A percentile compares a stretch with the other conserved stretches of the same genome.
These are phyloP conservation scores for Romanogobio albipinnatus DNA, from an alignment of 2,113 vertebrate genomes.

Conservation along the genomic window DNA sequence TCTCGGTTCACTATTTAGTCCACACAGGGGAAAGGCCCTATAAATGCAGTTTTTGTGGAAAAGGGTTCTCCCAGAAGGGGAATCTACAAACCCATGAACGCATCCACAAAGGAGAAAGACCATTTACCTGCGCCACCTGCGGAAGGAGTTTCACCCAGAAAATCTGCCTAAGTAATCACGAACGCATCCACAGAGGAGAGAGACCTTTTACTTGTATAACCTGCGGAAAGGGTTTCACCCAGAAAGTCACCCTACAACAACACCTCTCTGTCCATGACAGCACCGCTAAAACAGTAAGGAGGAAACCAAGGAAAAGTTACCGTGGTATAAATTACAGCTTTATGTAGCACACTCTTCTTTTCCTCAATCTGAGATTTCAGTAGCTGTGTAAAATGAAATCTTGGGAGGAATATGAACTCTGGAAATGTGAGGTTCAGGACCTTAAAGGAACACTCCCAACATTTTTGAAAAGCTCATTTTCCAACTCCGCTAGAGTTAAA, in stretches of 20 bases:
- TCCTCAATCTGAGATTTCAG: background rate
- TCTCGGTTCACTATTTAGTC: slow-evolving; percentile 48
- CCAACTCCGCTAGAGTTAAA: too few relatives aligned
- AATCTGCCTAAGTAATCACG: slow-evolving; percentile 70
- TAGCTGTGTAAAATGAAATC: background rate
- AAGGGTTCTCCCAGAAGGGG: slow-evolving; percentile 66
- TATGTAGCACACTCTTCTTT: background rate
- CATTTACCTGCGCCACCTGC: slow-evolving; percentile 64
- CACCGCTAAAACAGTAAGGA: background rate
- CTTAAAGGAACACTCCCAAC: background rate
- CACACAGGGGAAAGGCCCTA: slow-evolving; percentile 57
- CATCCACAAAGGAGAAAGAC: slow-evolving; percentile 71
- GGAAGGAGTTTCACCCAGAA: slow-evolving; percentile 72
- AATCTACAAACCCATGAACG: slow-evolving; percentile 67
- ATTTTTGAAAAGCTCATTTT: too few relatives aligned
- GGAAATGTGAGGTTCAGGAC: background rate
- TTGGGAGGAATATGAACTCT: background rate
- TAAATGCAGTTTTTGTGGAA: slow-evolving; percentile 62
- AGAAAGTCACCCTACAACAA: slow-evolving; percentile 70
- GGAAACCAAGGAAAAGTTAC: slow-evolving; percentile 32
- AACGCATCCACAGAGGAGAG: slow-evolving; percentile 71
- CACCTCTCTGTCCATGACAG: slow-evolving; percentile 65
- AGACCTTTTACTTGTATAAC: slow-evolving; percentile 65
- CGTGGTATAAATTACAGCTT: slow-evolving; percentile 2
- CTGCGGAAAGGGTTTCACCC: slow-evolving; percentile 69